Evolutionary conservation across 2,888 invertebrate species (phyloP), one percentile per base, ranked within the genome.

Genomic region (Salticus scenicus): DNA sequence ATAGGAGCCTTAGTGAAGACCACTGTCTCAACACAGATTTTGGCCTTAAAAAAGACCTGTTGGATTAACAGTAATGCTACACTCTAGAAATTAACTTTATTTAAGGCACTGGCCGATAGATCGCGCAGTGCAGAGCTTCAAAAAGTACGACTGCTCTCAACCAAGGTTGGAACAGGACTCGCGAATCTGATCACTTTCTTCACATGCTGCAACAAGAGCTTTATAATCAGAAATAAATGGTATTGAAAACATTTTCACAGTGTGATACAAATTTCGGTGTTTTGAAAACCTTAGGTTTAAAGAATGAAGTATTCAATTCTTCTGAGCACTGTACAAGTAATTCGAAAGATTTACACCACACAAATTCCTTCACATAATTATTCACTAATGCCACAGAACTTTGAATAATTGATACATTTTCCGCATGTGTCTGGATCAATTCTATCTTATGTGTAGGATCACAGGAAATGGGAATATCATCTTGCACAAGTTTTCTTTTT

Each of bases 341-440:
- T 51, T 51, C 17, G 17, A 51, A 51, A 5, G 5, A 51, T 51
- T 51, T 51, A 51, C 51, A 8, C 51, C 51, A 51, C 51, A 51
- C 17, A 17, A 51, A 51, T 17, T 51, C 37, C 37, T 37, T 37
- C 51, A 51, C 17, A 8, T 17, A 51, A 20, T 2, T 51, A 51
- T 5, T 51, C 4, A 51, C 51, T 20, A 51, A n/a, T 51, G 51
- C 20, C 51, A 51, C 51, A 51, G 51, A 5, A 14, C 17, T 17
- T 51, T 51, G 20, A 51, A 51, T 51, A 51, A 51, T 51, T 51
- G 51, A 17, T 51, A 51, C 20, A n/a, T 51, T 17, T 51, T 51
- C 17, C 17, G 51, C 51, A 51, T 37, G 37, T 37, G 37, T 37
- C 37, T 37, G 37, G 37, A 7, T 17, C 5, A 51, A 51, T 51